Evolutionary conservation across 1,140 invertebrate genomes (phyloP).

Genomic region (Nasonia giraulti): DNA sequence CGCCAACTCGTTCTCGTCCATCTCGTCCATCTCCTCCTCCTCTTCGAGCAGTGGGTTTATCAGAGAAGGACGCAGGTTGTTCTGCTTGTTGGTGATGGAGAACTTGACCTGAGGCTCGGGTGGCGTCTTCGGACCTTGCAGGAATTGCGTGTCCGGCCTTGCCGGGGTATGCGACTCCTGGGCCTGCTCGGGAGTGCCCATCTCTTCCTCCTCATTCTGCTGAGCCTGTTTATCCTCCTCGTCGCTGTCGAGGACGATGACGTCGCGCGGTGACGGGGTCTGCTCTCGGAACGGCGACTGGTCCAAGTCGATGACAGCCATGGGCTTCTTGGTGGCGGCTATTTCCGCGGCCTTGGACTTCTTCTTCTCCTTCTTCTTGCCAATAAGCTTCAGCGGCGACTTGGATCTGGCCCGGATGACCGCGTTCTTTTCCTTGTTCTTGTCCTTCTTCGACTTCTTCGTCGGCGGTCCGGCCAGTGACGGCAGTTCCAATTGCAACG

Average conservation of each 20-base stretch:
- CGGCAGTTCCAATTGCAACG: constrained; percentile 56
- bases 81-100: constrained; percentile 78
- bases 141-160: constrained; percentile 67
- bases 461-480: constrained; percentile 49
- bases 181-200: constrained; percentile 63
- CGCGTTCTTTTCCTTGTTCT: constrained; percentile 68
- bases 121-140: constrained; percentile 82
- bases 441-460: constrained; percentile 72
- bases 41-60: constrained; percentile 79
- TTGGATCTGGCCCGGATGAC: constrained; percentile 64
- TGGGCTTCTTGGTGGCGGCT: constrained; percentile 78
- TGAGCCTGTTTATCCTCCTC: constrained; percentile 77
- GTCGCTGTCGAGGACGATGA: constrained; percentile 88
- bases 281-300: constrained; percentile 88
- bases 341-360: constrained; percentile 74
- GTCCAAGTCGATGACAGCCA: constrained; percentile 90
- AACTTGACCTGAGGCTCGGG: constrained; percentile 84
- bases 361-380: constrained; percentile 73
- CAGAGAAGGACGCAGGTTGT: constrained; percentile 75
- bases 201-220: constrained; percentile 42
- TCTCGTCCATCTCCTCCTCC: constrained; percentile 68
- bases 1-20: constrained; percentile 65
- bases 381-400: constrained; percentile 64
- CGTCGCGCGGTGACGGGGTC: constrained; percentile 84
- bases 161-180: constrained; percentile 61